These are phyloP conservation scores for Meandrina meandrites DNA, from an alignment of 92 coral and sea anemone species.

Conservation along the genomic window DNA sequence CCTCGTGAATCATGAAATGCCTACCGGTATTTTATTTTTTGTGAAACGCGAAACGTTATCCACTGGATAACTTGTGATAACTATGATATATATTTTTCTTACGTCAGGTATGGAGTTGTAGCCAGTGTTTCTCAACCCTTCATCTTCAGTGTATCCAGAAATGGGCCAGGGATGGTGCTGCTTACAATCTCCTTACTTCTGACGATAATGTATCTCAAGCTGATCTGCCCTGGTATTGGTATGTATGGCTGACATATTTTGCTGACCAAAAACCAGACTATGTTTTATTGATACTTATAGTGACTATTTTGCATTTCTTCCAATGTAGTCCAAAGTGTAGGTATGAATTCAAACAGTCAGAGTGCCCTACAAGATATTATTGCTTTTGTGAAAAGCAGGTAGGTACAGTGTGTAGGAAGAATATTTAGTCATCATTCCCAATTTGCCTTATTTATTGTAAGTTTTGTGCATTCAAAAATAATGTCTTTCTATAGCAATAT, in stretches of 20 bases:
- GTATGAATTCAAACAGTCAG: conserved; percentile 82
- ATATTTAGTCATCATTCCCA: neutral
- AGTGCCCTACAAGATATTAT: conserved; percentile 84
- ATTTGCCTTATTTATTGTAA: neutral
- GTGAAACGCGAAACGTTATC: no score
- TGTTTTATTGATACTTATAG: neutral
- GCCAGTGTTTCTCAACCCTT: conserved; percentile 80
- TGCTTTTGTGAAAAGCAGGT: conserved; percentile 95
- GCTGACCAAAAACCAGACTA: neutral
- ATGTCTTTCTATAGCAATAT: no score
- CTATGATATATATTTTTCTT: neutral
- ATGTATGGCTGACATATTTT: neutral
- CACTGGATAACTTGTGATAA: no score
- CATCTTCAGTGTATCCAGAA: conserved; percentile 94
- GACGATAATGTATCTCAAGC: conserved; percentile 66
- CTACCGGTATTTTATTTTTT: no score
- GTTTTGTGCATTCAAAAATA: no score
- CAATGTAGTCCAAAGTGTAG: conserved; percentile 92
- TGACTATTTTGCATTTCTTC: no score
- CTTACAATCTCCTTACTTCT: conserved; percentile 63
- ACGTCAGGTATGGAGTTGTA: conserved; percentile 88
- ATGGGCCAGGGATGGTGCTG: conserved; percentile 96
- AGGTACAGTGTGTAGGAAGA: neutral
- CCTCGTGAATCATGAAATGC: no score
- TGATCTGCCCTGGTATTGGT: conserved; percentile 87